A percentile compares a stretch with the other conserved stretches of the same genome.
These are phyloP conservation scores for Protomyctophum bolini DNA, from an alignment of 2,113 vertebrate species.

Conservation along the genomic window DNA sequence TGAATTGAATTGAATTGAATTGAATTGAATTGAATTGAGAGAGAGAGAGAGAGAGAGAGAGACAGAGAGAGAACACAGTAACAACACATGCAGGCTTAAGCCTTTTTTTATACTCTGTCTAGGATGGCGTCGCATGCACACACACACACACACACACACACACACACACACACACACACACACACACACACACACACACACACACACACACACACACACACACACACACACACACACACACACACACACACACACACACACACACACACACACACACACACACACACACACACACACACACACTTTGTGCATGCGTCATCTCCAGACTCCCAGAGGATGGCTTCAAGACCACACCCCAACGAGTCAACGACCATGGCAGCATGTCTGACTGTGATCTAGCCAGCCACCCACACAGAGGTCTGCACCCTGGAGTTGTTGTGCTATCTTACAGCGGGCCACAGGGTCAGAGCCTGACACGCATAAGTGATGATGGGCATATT, in stretches of 20 bases:
- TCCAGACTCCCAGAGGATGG: conserved; percentile 34
- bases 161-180: conserved; percentile 10
- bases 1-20: too few relatives aligned
- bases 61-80: too few relatives aligned
- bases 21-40: too few relatives aligned
- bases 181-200: not conserved
- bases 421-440: conserved; percentile 8
- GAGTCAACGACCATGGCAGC: conserved; percentile 24
- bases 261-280: conserved; percentile 5
- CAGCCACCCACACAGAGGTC: conserved; percentile 22
- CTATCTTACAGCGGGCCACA: conserved; percentile 34
- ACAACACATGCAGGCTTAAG: too few relatives aligned
- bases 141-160: conserved; percentile 10
- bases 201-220: not conserved
- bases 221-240: not conserved
- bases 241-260: conserved; percentile 8
- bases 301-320: conserved; percentile 2
- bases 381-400: conserved; percentile 8
- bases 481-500: conserved; percentile 49
- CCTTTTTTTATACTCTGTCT: too few relatives aligned
- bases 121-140: not conserved
- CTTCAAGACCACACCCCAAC: conserved; percentile 24
- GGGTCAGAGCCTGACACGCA: conserved; percentile 44
- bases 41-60: not conserved
- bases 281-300: not conserved